These are phyloP conservation scores for Cottoperca gobio DNA, from an alignment of 2,797 vertebrate species.

Conservation along the genomic window DNA sequence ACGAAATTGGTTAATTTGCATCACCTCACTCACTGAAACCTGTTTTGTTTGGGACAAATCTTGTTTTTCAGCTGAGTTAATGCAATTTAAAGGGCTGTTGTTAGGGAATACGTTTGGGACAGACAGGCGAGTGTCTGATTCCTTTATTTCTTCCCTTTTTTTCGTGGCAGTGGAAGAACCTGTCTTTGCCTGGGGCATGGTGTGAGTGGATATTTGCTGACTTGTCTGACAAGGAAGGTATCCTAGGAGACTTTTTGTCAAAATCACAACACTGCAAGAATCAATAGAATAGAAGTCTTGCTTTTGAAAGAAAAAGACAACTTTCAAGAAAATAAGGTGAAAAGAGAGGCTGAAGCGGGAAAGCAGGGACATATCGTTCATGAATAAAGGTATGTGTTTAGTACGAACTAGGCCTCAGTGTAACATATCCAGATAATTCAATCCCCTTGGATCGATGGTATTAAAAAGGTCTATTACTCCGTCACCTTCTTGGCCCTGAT, in stretches of 20 bases:
- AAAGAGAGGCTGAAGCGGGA: neutral
- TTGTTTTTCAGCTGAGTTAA: constrained; percentile 34
- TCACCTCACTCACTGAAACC: constrained; percentile 30
- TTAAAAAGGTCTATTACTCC: constrained; percentile 6
- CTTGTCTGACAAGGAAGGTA: constrained; percentile 15
- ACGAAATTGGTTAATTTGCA: constrained; percentile 63
- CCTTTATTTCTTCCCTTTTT: constrained; percentile 3
- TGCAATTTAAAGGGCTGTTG: constrained; percentile 31
- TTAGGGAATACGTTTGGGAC: constrained; percentile 20
- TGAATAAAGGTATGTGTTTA: neutral
- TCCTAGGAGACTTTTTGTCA: constrained; percentile 16
- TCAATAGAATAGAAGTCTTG: constrained; percentile 15
- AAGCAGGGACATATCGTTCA: neutral
- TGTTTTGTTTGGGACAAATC: constrained; percentile 52
- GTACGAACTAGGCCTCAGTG: neutral
- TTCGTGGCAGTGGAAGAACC: constrained; percentile 8
- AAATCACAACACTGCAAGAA: constrained; percentile 7
- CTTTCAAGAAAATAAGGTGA: neutral
- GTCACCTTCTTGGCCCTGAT: constrained; percentile 17
- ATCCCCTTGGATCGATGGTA: constrained; percentile 17
- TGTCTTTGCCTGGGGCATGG: constrained; percentile 43
- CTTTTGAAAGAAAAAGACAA: neutral
- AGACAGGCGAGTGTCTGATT: constrained; percentile 41
- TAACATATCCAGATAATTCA: neutral
- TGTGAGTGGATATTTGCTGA: constrained; percentile 7